phyloP scores from a whole-genome alignment of 2,888 invertebrate species.

The Dione juno region DNA sequence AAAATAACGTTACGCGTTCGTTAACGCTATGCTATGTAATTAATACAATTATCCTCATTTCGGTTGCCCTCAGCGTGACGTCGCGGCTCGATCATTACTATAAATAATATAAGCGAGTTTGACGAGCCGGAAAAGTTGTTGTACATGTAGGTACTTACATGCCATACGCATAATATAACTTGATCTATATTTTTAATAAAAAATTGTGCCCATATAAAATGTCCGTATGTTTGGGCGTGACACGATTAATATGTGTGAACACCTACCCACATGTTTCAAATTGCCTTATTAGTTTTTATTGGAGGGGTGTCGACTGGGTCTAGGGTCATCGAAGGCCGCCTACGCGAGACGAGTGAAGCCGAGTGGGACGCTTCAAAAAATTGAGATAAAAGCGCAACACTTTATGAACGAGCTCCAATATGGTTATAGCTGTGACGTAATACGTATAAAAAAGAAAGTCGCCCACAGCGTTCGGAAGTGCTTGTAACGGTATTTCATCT shows the following conservation, averaged over 20 bases:
- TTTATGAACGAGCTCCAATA: conserved; percentile 20
- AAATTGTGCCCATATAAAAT: no score
- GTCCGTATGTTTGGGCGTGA: conserved; percentile 9
- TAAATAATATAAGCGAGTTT: conserved; percentile 21
- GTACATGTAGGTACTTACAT: neutral
- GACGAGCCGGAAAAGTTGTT: conserved; percentile 22
- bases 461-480: neutral
- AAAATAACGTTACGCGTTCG: conserved; percentile 17
- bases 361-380: conserved; percentile 43
- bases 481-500: conserved; percentile 15
- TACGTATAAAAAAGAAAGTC: conserved; percentile 21
- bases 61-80: conserved; percentile 8
- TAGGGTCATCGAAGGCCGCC: conserved; percentile 47
- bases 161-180: neutral
- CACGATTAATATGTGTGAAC: conserved; percentile 24
- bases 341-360: conserved; percentile 41
- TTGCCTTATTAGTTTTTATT: conserved; percentile 47
- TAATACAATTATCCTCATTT: conserved; percentile 31
- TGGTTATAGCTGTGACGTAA: conserved; percentile 20
- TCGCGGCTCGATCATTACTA: conserved; percentile 14
- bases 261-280: conserved; percentile 42
- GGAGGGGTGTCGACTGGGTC: conserved; percentile 40
- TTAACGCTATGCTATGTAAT: conserved; percentile 14
- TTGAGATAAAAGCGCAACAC: conserved; percentile 33
- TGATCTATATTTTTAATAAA: neutral